Evolutionary conservation across 2,113 vertebrate genomes (phyloP), one percentile per base, ranked within the genome.

Genomic region (Candoia aspera): DNA sequence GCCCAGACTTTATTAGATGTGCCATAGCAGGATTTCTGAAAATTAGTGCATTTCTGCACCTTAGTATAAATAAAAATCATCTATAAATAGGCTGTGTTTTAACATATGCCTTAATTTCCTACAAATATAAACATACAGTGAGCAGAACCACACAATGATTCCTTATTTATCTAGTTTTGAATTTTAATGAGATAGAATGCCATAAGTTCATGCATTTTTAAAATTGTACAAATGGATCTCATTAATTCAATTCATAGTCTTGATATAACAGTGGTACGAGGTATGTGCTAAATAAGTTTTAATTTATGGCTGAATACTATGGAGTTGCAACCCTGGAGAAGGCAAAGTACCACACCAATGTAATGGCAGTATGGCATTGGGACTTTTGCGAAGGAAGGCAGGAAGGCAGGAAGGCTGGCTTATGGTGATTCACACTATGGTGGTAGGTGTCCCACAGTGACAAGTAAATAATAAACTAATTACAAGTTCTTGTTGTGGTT

Each of bases 171-270:
- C 86, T 59, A 83, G 86, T 83, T 92, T 87, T 91, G 86, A 88
- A 91, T 91, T 91, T 91, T 91, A 91, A 88, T 88, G 64, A 91
- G 91, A 68, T 46, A 49, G 91, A 88, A 88, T 24, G 37, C 37
- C 53, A 26, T 59, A 88, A n/a, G 17, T 92, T 92, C 91, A 92
- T 92, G 91, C 86, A 92, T 92, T 92, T 92, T 92, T 79, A 88
- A 92, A 88, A 88, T n/a, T 60, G 55, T 68, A 88, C 86, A 92
- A 92, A 88, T 92, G 91, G 79, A 88, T 92, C 64, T 46, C 60
- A 88, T 92, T 92, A 92, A 92, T 92, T 68, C 86, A 83, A 92
- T 88, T 88, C 86, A 59, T 59, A 88, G 91, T 58, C 24, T 42
- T 92, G 86, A n/a, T 37, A 59, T 79, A 79, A 87, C 85, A 55